Conservation (phyloP, 2,797 vertebrate species). For the Microtus agrestis region DNA sequence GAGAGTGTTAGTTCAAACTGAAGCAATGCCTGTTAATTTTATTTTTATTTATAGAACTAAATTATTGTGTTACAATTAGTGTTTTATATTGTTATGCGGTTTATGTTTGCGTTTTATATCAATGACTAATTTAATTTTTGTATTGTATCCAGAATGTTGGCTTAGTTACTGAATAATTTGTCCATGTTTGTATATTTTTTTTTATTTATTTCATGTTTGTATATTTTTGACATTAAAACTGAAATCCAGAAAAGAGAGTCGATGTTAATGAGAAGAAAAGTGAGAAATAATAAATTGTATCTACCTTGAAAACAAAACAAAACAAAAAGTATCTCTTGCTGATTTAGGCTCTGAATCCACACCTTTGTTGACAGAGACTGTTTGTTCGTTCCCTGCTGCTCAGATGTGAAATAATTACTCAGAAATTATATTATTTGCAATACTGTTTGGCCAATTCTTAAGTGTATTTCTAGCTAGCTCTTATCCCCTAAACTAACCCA, state of each 20-base stretch:
- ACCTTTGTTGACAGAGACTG: no score
- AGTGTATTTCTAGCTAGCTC: no score
- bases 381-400: no score
- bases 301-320: slow-evolving; percentile 41
- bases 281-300: slow-evolving; percentile 75
- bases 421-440: no score
- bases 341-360: not conserved
- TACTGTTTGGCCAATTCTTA: no score
- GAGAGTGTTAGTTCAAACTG: slow-evolving; percentile 49
- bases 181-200: slow-evolving; percentile 49
- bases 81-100: slow-evolving; percentile 68
- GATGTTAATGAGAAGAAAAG: slow-evolving; percentile 13
- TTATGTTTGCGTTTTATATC: slow-evolving; percentile 62
- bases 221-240: slow-evolving; percentile 48
- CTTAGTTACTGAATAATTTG: slow-evolving; percentile 56
- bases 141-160: slow-evolving; percentile 50
- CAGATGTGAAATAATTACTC: no score
- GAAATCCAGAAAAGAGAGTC: slow-evolving; percentile 44
- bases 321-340: not conserved
- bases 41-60: slow-evolving; percentile 66
- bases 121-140: slow-evolving; percentile 59
- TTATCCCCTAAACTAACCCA: no score
- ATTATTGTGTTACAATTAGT: slow-evolving; percentile 56
- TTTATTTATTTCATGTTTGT: no score
- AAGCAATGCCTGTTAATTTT: slow-evolving; percentile 64